Conservation (phyloP, 2,797 vertebrate species). For the Hoplostethus atlanticus region DNA sequence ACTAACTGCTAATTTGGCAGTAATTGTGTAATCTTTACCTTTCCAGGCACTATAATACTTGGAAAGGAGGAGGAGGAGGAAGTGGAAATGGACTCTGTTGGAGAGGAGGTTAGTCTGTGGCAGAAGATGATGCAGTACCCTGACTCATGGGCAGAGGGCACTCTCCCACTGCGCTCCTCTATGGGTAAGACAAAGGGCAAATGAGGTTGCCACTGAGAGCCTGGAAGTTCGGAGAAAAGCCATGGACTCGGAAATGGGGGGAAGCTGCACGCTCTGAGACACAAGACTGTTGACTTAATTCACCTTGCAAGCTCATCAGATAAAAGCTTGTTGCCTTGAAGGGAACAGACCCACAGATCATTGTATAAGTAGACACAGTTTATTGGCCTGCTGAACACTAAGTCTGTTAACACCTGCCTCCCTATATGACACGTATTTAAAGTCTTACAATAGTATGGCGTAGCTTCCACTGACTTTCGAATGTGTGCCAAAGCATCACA, state of each 20-base stretch:
- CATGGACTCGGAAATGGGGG: constrained; percentile 4
- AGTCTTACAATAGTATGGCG: background rate
- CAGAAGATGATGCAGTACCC: constrained; percentile 97
- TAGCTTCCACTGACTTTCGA: constrained; percentile 5
- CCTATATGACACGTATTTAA: background rate
- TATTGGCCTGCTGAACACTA: constrained; percentile 5
- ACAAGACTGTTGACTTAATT: constrained; percentile 33
- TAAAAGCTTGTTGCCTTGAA: constrained; percentile 16
- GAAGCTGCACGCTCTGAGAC: constrained; percentile 25
- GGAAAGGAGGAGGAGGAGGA: constrained; percentile 85
- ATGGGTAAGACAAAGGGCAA: constrained; percentile 86
- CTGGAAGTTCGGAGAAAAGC: background rate
- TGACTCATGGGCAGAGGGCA: constrained; percentile 97
- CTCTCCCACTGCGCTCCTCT: constrained; percentile 90
- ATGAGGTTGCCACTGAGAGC: constrained; percentile 61
- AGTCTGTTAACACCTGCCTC: constrained; percentile 29
- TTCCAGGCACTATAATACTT: constrained; percentile 70
- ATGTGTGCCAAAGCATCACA: constrained; percentile 50
- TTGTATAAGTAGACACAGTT: background rate
- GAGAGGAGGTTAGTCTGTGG: constrained; percentile 95
- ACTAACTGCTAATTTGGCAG: constrained; percentile 8
- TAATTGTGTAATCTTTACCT: constrained; percentile 12
- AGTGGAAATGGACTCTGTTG: constrained; percentile 89
- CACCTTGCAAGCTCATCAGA: constrained; percentile 15
- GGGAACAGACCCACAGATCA: background rate